Conservation (phyloP, 2,113 vertebrate species). For the Ardeotis arabs region DNA sequence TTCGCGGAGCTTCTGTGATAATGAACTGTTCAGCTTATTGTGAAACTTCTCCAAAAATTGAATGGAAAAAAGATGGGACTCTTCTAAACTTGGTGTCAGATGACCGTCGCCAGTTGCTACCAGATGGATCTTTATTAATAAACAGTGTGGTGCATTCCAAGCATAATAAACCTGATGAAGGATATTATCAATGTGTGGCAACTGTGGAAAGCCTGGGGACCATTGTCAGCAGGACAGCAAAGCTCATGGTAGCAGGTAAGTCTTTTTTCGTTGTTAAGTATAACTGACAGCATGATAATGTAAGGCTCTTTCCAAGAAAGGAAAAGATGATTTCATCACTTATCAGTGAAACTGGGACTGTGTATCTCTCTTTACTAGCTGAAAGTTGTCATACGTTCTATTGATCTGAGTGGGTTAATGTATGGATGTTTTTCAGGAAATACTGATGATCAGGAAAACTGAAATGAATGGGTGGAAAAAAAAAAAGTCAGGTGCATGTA, state of each 20-base stretch:
- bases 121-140: slow-evolving; percentile 90
- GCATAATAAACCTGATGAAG: slow-evolving; percentile 96
- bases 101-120: slow-evolving; percentile 87
- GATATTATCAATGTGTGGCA: slow-evolving; percentile 94
- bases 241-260: slow-evolving; percentile 90
- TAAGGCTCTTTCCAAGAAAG: neutral
- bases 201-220: slow-evolving; percentile 93
- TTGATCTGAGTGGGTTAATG: neutral
- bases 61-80: slow-evolving; percentile 97
- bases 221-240: slow-evolving; percentile 91
- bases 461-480: neutral
- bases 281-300: no score
- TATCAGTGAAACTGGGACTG: neutral
- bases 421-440: neutral
- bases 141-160: slow-evolving; percentile 92
- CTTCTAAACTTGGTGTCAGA: slow-evolving; percentile 89
- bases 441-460: neutral
- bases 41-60: slow-evolving; percentile 81
- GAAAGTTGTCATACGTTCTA: neutral
- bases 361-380: neutral
- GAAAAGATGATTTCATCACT: neutral
- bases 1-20: slow-evolving; percentile 81
- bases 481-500: neutral
- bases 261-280: neutral
- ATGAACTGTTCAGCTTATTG: slow-evolving; percentile 92